Conservation (phyloP, 2,888 invertebrate species). For the Cheilosia vernalis region DNA sequence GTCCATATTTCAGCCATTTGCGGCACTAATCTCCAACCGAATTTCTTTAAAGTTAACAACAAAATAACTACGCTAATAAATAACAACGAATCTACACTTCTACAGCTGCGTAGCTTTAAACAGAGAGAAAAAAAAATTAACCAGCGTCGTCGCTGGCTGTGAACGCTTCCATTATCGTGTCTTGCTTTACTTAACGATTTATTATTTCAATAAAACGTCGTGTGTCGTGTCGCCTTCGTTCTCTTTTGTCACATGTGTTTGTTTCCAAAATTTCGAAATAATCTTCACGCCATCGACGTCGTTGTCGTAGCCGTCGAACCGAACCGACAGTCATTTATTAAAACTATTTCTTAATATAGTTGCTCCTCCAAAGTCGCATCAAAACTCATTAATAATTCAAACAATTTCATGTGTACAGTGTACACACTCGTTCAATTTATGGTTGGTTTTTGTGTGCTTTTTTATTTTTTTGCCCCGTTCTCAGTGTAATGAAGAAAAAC, state of each 20-base stretch:
- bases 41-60: background rate
- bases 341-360: constrained; percentile 56
- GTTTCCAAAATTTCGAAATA: constrained; percentile 11
- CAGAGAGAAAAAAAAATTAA: background rate
- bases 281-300: constrained; percentile 16
- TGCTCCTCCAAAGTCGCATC: constrained; percentile 24
- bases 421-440: constrained; percentile 13
- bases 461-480: background rate
- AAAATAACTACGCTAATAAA: background rate
- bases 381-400: constrained; percentile 68
- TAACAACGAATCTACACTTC: background rate
- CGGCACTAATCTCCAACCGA: background rate
- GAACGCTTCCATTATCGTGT: constrained; percentile 20
- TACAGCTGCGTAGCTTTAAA: constrained; percentile 20
- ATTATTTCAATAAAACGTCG: constrained; percentile 23
- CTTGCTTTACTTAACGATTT: constrained; percentile 10
- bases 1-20: background rate
- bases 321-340: constrained; percentile 5
- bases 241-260: constrained; percentile 24
- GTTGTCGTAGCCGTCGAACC: constrained; percentile 1
- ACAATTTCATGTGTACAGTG: constrained; percentile 48
- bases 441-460: constrained; percentile 12
- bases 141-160: constrained; percentile 7
- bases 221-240: constrained; percentile 3
- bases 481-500: constrained; percentile 32